These are phyloP conservation scores for Pissodes strobi DNA, from an alignment of 1,140 invertebrate genomes.

Conservation along the genomic window DNA sequence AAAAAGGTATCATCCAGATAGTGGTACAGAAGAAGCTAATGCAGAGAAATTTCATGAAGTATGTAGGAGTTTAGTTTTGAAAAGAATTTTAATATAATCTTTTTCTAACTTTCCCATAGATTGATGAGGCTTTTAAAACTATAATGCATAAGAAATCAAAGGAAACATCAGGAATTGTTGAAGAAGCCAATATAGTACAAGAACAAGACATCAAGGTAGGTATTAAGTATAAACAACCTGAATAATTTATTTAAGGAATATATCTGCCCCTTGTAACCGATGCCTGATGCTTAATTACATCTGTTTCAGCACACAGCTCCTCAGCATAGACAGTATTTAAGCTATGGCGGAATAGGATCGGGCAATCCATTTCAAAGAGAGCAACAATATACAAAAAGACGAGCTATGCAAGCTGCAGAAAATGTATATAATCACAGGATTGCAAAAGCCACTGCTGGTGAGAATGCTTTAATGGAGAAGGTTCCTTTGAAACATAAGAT, in stretches of 20 bases:
- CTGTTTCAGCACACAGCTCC: conserved; percentile 75
- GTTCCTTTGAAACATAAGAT: conserved; percentile 68
- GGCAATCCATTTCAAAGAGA: conserved; percentile 78
- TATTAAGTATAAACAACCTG: too few relatives aligned
- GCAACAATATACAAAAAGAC: conserved; percentile 71
- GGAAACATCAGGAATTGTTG: conserved; percentile 53
- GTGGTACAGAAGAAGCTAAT: conserved; percentile 67
- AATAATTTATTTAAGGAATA: too few relatives aligned
- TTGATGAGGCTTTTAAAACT: conserved; percentile 55
- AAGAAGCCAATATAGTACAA: conserved; percentile 58
- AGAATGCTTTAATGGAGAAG: conserved; percentile 67
- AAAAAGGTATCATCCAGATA: conserved; percentile 84
- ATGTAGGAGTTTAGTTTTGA: conserved; percentile 17
- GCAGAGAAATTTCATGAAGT: conserved; percentile 74
- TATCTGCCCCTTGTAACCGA: too few relatives aligned
- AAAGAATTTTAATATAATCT: not conserved
- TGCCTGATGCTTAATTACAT: too few relatives aligned
- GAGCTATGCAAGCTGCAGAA: conserved; percentile 72
- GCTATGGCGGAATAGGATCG: conserved; percentile 74
- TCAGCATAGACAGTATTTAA: conserved; percentile 86
- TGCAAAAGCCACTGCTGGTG: conserved; percentile 67
- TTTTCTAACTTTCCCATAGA: conserved; percentile 40
- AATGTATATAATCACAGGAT: conserved; percentile 77
- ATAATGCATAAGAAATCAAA: conserved; percentile 63
- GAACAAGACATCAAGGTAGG: conserved; percentile 55